Conservation (phyloP, 2,888 invertebrate species). For the Atrina japonica region DNA sequence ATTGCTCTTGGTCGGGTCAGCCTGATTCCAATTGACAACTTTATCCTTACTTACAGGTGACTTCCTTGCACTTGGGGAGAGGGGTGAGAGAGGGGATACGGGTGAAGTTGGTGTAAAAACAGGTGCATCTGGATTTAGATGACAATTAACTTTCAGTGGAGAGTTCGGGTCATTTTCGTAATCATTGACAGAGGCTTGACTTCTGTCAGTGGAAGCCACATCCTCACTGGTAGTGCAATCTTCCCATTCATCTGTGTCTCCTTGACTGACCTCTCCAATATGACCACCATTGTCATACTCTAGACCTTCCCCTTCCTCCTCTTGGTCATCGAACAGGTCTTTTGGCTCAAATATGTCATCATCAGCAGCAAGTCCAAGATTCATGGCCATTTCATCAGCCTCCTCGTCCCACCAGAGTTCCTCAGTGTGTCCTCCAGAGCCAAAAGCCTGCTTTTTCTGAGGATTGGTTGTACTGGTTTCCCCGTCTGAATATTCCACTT, state of each 20-base stretch:
- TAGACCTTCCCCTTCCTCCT: constrained; percentile 47
- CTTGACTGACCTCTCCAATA: constrained; percentile 55
- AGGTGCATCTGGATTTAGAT: constrained; percentile 72
- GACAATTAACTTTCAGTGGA: constrained; percentile 52
- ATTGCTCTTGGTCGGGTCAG: neutral
- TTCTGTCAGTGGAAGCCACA: constrained; percentile 33
- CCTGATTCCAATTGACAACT: constrained; percentile 1
- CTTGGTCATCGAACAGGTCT: constrained; percentile 38
- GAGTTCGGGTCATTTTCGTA: constrained; percentile 46
- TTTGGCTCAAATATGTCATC: constrained; percentile 45
- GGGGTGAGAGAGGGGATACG: constrained; percentile 59
- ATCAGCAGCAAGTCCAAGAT: constrained; percentile 30
- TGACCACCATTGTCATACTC: constrained; percentile 50
- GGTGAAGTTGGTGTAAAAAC: constrained; percentile 67
- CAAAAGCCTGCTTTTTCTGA: constrained; percentile 46
- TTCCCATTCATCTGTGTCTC: constrained; percentile 71
- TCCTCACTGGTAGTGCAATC: constrained; percentile 55
- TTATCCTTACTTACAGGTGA: neutral
- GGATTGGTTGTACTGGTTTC: constrained; percentile 44
- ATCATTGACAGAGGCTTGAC: constrained; percentile 51
- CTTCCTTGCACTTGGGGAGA: constrained; percentile 25
- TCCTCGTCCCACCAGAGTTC: constrained; percentile 65
- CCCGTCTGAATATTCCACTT: constrained; percentile 70
- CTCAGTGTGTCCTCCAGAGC: constrained; percentile 42
- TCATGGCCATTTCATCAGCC: constrained; percentile 54